Conservation (phyloP, 2,797 vertebrate genomes). For the Diplodus puntazzo region DNA sequence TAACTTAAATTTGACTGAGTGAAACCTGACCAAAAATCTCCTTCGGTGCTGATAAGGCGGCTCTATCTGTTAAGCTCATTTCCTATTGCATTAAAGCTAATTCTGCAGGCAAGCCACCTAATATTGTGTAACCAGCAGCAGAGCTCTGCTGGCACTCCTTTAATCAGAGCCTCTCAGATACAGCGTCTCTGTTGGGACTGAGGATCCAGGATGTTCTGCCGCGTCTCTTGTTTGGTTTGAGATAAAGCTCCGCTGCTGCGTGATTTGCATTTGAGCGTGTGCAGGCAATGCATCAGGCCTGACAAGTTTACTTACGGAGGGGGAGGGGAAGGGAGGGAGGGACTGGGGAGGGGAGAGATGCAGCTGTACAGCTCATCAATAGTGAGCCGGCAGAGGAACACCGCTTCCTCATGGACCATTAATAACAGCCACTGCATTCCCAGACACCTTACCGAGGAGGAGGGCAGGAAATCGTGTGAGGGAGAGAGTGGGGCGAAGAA, state of each 20-base stretch:
- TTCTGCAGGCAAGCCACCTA: slow-evolving; percentile 44
- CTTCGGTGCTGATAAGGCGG: slow-evolving; percentile 37
- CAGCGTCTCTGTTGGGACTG: slow-evolving; percentile 55
- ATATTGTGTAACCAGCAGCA: slow-evolving; percentile 54
- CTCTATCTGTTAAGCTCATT: slow-evolving; percentile 46
- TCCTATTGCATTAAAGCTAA: slow-evolving; percentile 46
- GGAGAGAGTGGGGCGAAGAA: background rate
- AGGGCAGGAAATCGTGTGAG: background rate
- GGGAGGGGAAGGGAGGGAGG: background rate
- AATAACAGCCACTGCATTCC: slow-evolving; percentile 58
- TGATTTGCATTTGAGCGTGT: slow-evolving; percentile 73
- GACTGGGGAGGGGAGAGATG: background rate
- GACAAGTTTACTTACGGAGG: slow-evolving; percentile 73
- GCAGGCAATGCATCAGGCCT: slow-evolving; percentile 74
- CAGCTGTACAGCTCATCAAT: slow-evolving; percentile 69
- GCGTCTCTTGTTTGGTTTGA: slow-evolving; percentile 70
- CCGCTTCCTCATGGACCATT: slow-evolving; percentile 60
- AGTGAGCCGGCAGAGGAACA: slow-evolving; percentile 54
- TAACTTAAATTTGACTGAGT: slow-evolving; percentile 6
- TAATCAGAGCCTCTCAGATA: slow-evolving; percentile 64
- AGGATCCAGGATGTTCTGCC: slow-evolving; percentile 58
- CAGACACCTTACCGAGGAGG: slow-evolving; percentile 4
- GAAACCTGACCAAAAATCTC: slow-evolving; percentile 41
- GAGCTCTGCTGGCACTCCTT: slow-evolving; percentile 46
- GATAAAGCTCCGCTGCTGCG: slow-evolving; percentile 64